These are phyloP conservation scores for Gryllus bimaculatus DNA, from an alignment of 1,140 invertebrate species.

Conservation along the genomic window DNA sequence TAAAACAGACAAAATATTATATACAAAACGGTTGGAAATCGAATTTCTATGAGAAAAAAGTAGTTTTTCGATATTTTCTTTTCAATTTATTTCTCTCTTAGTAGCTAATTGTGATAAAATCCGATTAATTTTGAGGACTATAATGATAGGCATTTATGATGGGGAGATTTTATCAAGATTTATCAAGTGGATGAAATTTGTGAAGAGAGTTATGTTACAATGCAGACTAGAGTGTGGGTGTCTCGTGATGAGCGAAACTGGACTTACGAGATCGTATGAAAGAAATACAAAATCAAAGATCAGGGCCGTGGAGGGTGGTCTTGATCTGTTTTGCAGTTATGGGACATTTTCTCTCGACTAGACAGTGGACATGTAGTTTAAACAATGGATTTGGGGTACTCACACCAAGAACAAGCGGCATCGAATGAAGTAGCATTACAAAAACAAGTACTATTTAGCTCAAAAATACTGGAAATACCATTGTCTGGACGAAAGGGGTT, in stretches of 20 bases:
- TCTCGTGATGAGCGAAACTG: neutral
- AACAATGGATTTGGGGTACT: constrained; percentile 26
- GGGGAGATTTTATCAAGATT: too few species aligned
- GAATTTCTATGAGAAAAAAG: too few species aligned
- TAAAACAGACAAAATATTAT: too few species aligned
- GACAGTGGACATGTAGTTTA: constrained; percentile 28
- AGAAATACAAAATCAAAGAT: neutral
- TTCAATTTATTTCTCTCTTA: too few species aligned
- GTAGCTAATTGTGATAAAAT: too few species aligned
- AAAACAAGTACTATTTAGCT: neutral
- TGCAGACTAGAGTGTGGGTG: too few species aligned
- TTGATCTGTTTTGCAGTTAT: constrained; percentile 19
- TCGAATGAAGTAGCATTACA: constrained; percentile 18
- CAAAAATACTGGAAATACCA: constrained; percentile 24
- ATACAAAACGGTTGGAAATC: too few species aligned
- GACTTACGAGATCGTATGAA: neutral
- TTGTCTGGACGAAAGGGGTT: constrained; percentile 27
- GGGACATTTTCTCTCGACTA: constrained; percentile 24
- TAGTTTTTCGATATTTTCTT: too few species aligned
- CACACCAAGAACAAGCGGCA: constrained; percentile 26
- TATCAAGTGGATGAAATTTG: too few species aligned
- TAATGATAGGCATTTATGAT: too few species aligned
- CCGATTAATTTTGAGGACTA: too few species aligned
- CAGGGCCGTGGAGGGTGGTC: neutral
- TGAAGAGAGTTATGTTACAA: too few species aligned